Base-by-base conservation (phyloP, 2,888 invertebrate species). In the Parasteatoda lunata region DNA sequence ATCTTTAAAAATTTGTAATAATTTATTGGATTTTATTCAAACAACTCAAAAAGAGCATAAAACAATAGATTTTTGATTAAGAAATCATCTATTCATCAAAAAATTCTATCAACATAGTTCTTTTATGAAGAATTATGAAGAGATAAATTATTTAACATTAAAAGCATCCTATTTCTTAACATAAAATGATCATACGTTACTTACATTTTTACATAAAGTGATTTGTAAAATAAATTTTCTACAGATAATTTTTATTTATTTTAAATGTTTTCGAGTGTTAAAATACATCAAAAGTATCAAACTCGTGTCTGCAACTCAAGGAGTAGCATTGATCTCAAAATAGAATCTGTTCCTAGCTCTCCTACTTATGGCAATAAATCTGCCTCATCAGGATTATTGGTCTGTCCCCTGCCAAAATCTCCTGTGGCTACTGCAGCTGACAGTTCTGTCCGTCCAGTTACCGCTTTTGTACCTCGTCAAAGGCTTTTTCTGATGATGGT, bases 381-480 rank as follows among this genome's bases (percentile, higher is more conserved):
- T 11, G 51, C 9, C 6, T 77, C 85, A 13, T 76, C 48, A 78
- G 5, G 65, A 9, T n/a, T 83, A n/a, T 76, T 89, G 13, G 89
- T 59, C 51, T 78, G 81, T 72, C 77, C 87, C 15, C 71, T 72
- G 51, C 49, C 59, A 49, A 86, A 30, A 47, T 68, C 77, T 9
- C 59, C 47, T 75, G 8, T 49, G 2, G 15, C 54, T 71, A 8
- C 77, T 30, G 30, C 30, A 76, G n/a, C 64, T 65, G 84, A 78
- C 15, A 45, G 30, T 15, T 47, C 52, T 65, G 48, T 4, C 15
- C 30, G 64, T 45, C 45, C 54, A 65, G 4, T 59, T 45, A 48
- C 75, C 11, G 6, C n/a, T 15, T 93, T 93, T 90, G 93, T 95
- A 79, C 95, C 95, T 1, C 92, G 95, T 71, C 95, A 95, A 91